A percentile compares a stretch with the other conserved stretches of the same genome.
Conservation (phyloP, 2,797 vertebrate species). For the Tokudaia tokunoshimensis region DNA sequence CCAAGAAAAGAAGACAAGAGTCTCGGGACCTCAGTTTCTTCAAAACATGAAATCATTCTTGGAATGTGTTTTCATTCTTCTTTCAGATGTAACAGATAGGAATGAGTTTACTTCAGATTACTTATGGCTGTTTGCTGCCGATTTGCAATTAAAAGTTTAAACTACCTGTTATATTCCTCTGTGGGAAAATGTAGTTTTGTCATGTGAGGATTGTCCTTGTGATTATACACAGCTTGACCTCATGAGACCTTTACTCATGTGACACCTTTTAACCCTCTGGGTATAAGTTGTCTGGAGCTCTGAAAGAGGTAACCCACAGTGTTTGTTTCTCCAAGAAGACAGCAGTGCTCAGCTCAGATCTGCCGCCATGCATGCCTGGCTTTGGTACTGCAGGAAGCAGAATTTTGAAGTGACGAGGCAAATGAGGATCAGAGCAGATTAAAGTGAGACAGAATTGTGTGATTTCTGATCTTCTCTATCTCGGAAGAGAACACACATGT, state of each 20-base stretch:
- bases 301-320: no score
- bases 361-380: no score
- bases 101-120: not conserved
- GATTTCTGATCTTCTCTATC: not conserved
- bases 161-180: not conserved
- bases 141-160: not conserved
- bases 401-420: not conserved
- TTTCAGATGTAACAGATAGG: not conserved
- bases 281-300: not conserved
- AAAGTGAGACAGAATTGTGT: not conserved
- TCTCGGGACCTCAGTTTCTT: not conserved
- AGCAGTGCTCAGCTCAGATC: no score
- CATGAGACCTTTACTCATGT: not conserved
- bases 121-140: not conserved
- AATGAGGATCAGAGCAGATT: not conserved
- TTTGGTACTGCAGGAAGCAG: not conserved
- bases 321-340: not conserved
- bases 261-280: not conserved
- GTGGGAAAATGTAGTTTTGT: not conserved
- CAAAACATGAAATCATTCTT: not conserved
- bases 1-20: not conserved
- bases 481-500: not conserved
- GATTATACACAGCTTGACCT: not conserved
- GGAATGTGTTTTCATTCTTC: not conserved
- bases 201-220: not conserved